phyloP scores from a whole-genome alignment of 2,113 vertebrate species.

The Drymodes brunneopygia region DNA sequence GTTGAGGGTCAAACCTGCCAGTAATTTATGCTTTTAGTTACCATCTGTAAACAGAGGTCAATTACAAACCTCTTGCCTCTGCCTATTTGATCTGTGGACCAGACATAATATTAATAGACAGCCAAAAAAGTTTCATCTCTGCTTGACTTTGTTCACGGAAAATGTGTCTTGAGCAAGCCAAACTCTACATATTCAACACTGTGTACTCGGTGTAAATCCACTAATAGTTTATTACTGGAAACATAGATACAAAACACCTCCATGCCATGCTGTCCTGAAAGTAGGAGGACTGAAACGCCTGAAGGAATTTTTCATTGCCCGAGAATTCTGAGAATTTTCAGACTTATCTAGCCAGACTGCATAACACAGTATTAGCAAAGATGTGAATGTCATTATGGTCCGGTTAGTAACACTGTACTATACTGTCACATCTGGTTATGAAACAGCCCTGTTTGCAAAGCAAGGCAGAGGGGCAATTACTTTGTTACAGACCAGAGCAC shows the following conservation, averaged over 20 bases:
- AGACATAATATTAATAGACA: not conserved
- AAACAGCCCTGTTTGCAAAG: fast-evolving
- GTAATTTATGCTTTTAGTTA: not conserved
- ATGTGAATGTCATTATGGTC: not conserved
- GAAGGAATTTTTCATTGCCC: not conserved
- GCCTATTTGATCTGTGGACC: not conserved
- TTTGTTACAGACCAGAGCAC: not conserved
- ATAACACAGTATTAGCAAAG: not conserved
- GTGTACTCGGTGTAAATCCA: fast-evolving
- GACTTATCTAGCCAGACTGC: not conserved
- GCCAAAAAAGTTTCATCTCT: not conserved
- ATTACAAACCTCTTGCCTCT: not conserved
- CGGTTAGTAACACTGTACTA: not conserved
- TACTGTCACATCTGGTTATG: not conserved
- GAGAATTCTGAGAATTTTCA: not conserved
- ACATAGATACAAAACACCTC: not conserved
- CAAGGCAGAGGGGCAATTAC: not conserved
- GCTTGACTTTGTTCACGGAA: not conserved
- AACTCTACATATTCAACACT: not conserved
- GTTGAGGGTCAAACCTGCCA: not conserved
- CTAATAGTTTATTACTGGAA: not conserved
- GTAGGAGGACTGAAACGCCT: not conserved
- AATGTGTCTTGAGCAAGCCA: not conserved
- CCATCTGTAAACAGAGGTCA: not conserved
- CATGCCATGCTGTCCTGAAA: not conserved